Evolutionary conservation across 2,888 invertebrate species (phyloP), one percentile per base, ranked within the genome.

Genomic region (Cyaniris semiargus): DNA sequence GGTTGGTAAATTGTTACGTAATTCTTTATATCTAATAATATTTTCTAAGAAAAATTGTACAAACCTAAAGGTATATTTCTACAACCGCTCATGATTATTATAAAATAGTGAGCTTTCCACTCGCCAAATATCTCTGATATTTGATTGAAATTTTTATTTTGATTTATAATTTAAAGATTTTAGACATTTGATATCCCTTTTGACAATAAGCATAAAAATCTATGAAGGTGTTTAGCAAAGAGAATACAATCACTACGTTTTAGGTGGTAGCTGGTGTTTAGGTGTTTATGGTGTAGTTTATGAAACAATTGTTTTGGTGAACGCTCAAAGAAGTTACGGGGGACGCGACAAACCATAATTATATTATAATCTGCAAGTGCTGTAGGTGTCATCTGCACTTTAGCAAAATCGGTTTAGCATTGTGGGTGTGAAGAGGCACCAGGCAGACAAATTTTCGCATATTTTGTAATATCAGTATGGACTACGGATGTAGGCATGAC

Each of bases 21-120:
- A n/a, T n/a, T n/a, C n/a, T n/a, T n/a, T n/a, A n/a, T n/a, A n/a
- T n/a, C n/a, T n/a, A 7, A 0, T 34, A 34, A 34, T 34, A 34
- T 10, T 38, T 38, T 38, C 38, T 10, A 38, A 38, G 38, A 38
- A 44, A 44, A 13, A 44, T 10, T 44, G 44, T 44, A 48, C 66
- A 48, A 87, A 92, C 93, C 91, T 83, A 94, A 84, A 86, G 93
- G 93, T 77, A 94, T 93, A 83, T 93, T 94, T 80, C 90, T 88
- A 74, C 92, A 90, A 83, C 91, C 93, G 86, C 91, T 93, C 92
- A 92, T 91, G 82, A 85, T 90, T 92, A 93, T 70, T 78, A 85
- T 81, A 76, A 74, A 76, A 76, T 76, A 53, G 53, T 53, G 15
- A 53, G n/a, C 72, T 44, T 48, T 23, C 44, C 10, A 44, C 44